Evolutionary conservation across 2,113 vertebrate genomes (phyloP).

Genomic region (Seriola rivoliana): DNA sequence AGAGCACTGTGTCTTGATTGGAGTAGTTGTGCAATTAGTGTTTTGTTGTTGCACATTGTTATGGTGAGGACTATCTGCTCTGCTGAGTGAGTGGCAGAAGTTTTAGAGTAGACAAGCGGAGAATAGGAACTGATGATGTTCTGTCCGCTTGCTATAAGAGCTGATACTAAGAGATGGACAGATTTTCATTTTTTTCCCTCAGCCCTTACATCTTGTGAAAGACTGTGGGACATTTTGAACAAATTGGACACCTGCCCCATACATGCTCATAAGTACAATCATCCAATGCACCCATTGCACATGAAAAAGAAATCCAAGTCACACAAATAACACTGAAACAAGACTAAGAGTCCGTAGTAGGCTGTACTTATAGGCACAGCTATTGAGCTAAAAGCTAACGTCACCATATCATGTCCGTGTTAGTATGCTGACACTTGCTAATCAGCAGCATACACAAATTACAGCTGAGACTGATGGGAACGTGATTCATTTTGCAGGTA

Average conservation of each 20-base stretch:
- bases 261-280: not conserved
- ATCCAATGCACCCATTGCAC: not conserved
- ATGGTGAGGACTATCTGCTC: conserved; percentile 21
- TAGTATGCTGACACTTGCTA: not conserved
- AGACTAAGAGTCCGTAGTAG: not conserved
- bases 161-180: not conserved
- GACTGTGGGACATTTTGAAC: not conserved
- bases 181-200: not conserved
- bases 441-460: not conserved
- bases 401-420: not conserved
- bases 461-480: not conserved
- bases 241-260: not conserved
- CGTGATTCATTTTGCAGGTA: not conserved
- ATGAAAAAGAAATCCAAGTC: not conserved
- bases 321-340: not conserved
- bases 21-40: conserved; percentile 70
- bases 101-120: not conserved
- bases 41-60: conserved; percentile 52
- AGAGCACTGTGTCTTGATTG: conserved; percentile 59
- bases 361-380: not conserved
- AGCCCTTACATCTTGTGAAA: not conserved
- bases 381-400: not conserved
- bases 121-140: not conserved
- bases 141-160: not conserved
- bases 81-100: conserved; percentile 39